A percentile compares a stretch with the other conserved stretches of the same genome.
Evolutionary conservation across 2,113 vertebrate genomes (phyloP).

Genomic region (Gavialis gangeticus): DNA sequence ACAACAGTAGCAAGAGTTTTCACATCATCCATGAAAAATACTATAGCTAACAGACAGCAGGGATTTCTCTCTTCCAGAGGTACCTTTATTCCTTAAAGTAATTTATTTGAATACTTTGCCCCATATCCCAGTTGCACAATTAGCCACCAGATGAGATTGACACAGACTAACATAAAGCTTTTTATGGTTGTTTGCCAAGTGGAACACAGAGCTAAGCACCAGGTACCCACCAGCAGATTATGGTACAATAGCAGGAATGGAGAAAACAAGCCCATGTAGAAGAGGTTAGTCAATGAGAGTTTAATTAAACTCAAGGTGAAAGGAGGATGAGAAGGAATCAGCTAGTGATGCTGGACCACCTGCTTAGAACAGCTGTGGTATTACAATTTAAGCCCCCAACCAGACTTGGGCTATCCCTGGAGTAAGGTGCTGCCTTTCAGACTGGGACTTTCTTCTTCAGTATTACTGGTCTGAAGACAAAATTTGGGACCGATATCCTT

Average conservation of each 20-base stretch:
- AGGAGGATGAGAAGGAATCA: slow-evolving; percentile 4
- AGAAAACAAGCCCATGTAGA: not conserved
- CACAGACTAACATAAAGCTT: not conserved
- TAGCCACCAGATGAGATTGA: not conserved
- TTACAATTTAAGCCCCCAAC: not conserved
- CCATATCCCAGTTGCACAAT: rapidly evolving
- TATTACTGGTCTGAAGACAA: not conserved
- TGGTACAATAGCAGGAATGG: not conserved
- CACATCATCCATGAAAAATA: not conserved
- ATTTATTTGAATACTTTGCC: not conserved
- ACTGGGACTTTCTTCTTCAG: not conserved
- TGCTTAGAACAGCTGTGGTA: not conserved
- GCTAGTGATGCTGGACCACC: not conserved
- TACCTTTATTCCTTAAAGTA: not conserved
- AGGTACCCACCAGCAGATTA: not conserved
- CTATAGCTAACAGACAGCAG: not conserved
- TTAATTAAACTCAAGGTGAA: slow-evolving; percentile 44
- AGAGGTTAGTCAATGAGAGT: not conserved
- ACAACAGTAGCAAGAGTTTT: not conserved
- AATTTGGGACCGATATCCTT: not conserved
- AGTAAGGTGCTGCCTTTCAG: not conserved
- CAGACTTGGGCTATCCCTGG: not conserved
- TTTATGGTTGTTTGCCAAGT: not conserved
- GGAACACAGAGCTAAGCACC: not conserved
- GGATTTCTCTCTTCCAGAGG: not conserved